Evolutionary conservation across 64 coral and sea anemone species (phyloP).

Genomic region (Stichodactyla mertensii): DNA sequence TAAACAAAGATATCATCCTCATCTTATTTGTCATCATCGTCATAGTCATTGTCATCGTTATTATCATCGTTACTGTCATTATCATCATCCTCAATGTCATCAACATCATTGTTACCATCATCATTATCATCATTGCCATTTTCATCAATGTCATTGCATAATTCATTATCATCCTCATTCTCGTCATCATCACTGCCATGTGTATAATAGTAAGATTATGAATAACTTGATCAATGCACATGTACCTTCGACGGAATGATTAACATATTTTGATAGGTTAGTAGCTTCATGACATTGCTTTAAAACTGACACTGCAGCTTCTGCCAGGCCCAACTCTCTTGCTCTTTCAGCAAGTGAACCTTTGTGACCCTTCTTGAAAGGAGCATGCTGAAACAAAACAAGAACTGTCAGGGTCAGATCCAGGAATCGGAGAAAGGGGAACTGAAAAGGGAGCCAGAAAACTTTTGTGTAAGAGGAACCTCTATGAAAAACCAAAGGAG

Average conservation of each 20-base stretch:
- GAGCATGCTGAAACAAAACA: conserved; percentile 61
- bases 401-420: not conserved
- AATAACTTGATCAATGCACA: not conserved
- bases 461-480: too few relatives aligned
- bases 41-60: too few relatives aligned
- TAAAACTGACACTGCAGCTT: conserved; percentile 41
- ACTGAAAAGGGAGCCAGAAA: too few relatives aligned
- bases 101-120: not conserved
- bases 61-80: too few relatives aligned
- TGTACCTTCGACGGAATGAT: not conserved
- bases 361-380: conserved; percentile 81
- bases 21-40: too few relatives aligned
- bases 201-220: too few relatives aligned
- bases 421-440: not conserved
- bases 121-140: not conserved
- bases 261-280: not conserved
- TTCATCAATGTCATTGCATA: too few relatives aligned
- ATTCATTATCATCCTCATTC: too few relatives aligned
- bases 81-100: not conserved
- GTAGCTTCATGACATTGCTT: not conserved
- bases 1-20: too few relatives aligned
- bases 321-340: conserved; percentile 55
- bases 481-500: too few relatives aligned
- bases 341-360: conserved; percentile 66
- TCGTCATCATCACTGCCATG: too few relatives aligned